These are phyloP conservation scores for Drosophila tripunctata DNA, from an alignment of 2,888 invertebrate genomes.

Conservation along the genomic window DNA sequence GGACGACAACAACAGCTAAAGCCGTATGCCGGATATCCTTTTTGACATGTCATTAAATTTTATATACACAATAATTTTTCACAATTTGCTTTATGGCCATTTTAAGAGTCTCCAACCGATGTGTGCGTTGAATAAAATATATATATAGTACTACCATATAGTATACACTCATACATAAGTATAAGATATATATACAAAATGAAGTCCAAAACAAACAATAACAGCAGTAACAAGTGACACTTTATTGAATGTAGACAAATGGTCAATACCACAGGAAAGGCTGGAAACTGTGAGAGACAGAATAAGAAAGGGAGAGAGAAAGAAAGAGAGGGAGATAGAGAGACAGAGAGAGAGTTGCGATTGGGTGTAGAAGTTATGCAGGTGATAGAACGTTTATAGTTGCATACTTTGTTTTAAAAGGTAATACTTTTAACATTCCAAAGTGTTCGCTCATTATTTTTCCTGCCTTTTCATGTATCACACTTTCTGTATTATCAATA, in stretches of 20 bases:
- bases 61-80: conserved; percentile 80
- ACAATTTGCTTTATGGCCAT: conserved; percentile 78
- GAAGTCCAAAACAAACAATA: conserved; percentile 35
- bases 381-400: too few species aligned
- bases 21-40: conserved; percentile 79
- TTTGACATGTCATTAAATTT: conserved; percentile 81
- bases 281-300: neutral
- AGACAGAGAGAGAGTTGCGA: neutral
- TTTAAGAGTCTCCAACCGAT: conserved; percentile 69
- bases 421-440: too few species aligned
- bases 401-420: too few species aligned
- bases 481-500: too few species aligned
- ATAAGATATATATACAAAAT: neutral
- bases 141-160: conserved; percentile 21
- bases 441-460: too few species aligned
- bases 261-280: conserved; percentile 1
- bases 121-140: conserved; percentile 65
- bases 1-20: conserved; percentile 28
- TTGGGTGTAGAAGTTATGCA: neutral
- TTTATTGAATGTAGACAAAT: conserved; percentile 43
- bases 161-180: conserved; percentile 14
- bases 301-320: neutral
- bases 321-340: neutral
- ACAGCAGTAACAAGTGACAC: conserved; percentile 34
- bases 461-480: too few species aligned